Evolutionary conservation across 37 sponge, comb jelly and placozoan genomes (phyloP).

Genomic region (Cliona cf. orientalis): DNA sequence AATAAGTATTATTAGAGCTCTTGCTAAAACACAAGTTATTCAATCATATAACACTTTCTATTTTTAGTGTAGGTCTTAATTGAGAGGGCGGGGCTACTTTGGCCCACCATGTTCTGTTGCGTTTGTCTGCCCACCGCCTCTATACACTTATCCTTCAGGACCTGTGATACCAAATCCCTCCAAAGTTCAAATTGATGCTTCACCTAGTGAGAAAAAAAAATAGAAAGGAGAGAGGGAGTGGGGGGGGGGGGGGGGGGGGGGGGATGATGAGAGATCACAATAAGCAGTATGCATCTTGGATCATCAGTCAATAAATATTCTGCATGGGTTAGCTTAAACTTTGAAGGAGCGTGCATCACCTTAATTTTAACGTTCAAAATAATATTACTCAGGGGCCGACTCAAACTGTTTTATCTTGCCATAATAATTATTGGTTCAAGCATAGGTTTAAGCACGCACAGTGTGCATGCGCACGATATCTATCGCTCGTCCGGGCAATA

Average conservation of each 20-base stretch:
- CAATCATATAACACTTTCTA: conserved; percentile 9
- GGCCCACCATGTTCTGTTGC: background rate
- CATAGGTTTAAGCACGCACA: no score
- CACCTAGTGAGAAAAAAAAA: conserved; percentile 9
- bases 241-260: no score
- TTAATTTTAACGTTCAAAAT: background rate
- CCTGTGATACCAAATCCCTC: conserved; percentile 21
- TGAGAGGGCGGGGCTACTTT: background rate
- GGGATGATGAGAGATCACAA: no score
- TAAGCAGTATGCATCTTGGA: no score
- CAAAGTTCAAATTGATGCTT: conserved; percentile 21
- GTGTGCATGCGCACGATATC: no score
- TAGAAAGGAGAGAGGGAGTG: background rate
- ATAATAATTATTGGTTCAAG: no score
- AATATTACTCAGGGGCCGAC: background rate
- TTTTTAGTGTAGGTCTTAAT: background rate
- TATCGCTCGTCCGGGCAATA: no score
- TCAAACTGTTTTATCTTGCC: conserved; percentile 43
- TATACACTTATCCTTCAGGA: conserved; percentile 34
- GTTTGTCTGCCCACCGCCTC: background rate
- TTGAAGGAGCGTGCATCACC: no score
- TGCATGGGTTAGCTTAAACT: no score
- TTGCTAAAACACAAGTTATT: no score
- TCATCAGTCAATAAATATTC: no score
- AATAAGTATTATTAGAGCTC: no score